Evolutionary conservation across 2,888 invertebrate species (phyloP).

Genomic region (Agrochola lota): DNA sequence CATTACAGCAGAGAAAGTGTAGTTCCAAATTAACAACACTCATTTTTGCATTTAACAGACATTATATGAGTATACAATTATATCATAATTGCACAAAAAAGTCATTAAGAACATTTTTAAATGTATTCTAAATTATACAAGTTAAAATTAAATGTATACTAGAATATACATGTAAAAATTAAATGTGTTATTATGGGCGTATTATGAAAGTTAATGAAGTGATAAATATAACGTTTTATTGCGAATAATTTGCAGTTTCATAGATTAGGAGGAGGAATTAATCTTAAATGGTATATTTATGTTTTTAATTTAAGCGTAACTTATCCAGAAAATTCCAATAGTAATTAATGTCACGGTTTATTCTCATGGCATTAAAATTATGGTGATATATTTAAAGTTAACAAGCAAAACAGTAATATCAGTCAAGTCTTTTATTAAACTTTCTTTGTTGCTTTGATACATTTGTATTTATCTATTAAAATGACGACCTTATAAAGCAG

Average conservation of each 20-base stretch:
- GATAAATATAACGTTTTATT: conserved; percentile 29
- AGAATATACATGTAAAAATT: conserved; percentile 12
- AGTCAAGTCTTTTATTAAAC: background rate
- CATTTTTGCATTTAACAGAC: conserved; percentile 40
- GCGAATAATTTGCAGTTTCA: conserved; percentile 31
- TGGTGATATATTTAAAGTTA: no score
- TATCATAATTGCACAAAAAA: conserved; percentile 39
- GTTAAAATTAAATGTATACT: conserved; percentile 27
- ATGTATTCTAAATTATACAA: conserved; percentile 38
- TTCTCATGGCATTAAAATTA: background rate
- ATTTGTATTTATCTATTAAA: background rate
- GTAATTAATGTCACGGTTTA: background rate
- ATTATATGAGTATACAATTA: conserved; percentile 34
- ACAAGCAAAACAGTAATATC: background rate
- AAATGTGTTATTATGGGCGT: conserved; percentile 22
- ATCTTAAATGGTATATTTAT: conserved; percentile 4
- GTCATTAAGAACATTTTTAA: conserved; percentile 27
- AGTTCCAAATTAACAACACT: conserved; percentile 32
- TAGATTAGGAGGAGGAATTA: background rate
- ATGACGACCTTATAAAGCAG: background rate
- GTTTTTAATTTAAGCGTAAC: background rate
- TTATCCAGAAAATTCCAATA: background rate
- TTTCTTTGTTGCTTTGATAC: background rate
- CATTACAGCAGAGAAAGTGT: conserved; percentile 51
- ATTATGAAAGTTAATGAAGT: conserved; percentile 36